Base-by-base conservation (phyloP, 2,113 vertebrate species). In the Hydrolagus affinis region DNA sequence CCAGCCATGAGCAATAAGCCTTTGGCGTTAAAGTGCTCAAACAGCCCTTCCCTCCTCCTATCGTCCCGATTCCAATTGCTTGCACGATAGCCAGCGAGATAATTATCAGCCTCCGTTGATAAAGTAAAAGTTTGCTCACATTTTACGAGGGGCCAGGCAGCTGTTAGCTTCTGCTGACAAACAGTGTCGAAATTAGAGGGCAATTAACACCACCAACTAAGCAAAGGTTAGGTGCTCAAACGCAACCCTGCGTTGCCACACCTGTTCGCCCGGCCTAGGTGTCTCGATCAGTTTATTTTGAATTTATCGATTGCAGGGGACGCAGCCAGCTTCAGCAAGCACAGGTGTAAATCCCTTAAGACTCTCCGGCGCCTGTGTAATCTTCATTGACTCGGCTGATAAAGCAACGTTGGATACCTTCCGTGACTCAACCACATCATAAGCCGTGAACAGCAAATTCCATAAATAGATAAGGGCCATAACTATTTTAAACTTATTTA, bases 101-200 rank as follows among this genome's bases (percentile, higher is more conserved):
- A 83, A 83, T 83, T 83, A 80, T 80, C 77, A 15, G 59, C 64
- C 44, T n/a, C 23, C 64, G 78, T 83, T 85, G 86, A 86, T 86
- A 88, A 88, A 88, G 87, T 86, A 88, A 88, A 86, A 88, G 87
- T 88, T 88, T 88, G 86, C 87, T 88, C 87, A 88, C 85, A 88
- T 88, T 88, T 88, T 88, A 88, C 86, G 85, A 86, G 64, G 66
- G 59, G 85, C 86, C 86, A 88, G 85, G 85, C 87, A 88, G 86
- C 86, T 86, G 86, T 83, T 83, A 17, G 78, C 78, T 83, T 83
- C 78, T 83, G 59, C 78, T 83, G 78, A 83, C 78, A 83, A 83
- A 83, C 8, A 66, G 78, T 66, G 78, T 83, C 19, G 78, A 83
- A 83, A 66, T 32, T 83, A 83, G 62, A 19, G 78, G 60, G 60